Conservation (phyloP, 2,113 vertebrate species). For the Melanerpes aurifrons region DNA sequence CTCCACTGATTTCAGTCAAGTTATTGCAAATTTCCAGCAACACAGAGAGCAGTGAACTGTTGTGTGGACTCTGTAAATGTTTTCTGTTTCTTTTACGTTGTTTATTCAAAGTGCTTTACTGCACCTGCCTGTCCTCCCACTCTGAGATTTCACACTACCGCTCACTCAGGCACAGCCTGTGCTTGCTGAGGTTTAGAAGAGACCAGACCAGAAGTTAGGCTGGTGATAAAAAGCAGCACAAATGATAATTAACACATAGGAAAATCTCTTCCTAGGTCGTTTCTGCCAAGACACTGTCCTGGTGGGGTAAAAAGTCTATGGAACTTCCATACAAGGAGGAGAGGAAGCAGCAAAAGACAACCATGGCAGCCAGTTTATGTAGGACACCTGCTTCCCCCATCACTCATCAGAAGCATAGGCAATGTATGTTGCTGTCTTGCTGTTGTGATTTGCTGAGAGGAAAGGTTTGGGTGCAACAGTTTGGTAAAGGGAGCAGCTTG, state of each 20-base stretch:
- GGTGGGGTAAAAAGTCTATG: neutral
- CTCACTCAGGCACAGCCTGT: neutral
- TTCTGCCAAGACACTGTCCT: neutral
- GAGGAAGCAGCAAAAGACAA: neutral
- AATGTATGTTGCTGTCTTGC: accelerated
- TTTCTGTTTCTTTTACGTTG: neutral
- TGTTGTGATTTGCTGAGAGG: neutral
- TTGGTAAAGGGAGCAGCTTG: neutral
- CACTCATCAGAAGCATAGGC: accelerated
- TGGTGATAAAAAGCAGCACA: neutral
- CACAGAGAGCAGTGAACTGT: neutral
- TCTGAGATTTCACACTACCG: neutral
- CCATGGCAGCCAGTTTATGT: neutral
- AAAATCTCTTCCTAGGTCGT: neutral
- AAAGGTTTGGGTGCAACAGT: neutral
- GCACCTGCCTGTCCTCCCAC: neutral
- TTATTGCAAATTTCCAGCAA: neutral
- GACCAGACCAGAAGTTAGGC: neutral
- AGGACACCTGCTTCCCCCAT: neutral
- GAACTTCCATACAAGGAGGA: neutral
- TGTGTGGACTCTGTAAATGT: accelerated
- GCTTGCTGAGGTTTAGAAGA: neutral
- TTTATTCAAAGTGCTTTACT: neutral
- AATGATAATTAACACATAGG: neutral
- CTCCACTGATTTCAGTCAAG: neutral